These are phyloP conservation scores for Artibeus lituratus DNA, from an alignment of 2,797 vertebrate genomes.

Conservation along the genomic window DNA sequence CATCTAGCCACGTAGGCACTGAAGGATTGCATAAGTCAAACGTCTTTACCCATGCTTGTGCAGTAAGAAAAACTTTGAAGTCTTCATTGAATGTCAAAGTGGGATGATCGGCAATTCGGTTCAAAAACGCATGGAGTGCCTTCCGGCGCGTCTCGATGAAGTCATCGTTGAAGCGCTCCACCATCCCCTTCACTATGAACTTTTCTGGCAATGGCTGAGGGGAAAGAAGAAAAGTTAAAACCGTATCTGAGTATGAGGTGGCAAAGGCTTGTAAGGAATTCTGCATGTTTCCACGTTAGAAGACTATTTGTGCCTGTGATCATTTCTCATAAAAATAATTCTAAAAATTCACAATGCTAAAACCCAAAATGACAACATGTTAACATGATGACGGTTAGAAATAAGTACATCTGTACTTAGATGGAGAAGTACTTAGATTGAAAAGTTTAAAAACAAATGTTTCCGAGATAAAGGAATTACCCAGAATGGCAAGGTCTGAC, in stretches of 20 bases:
- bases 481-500: background rate
- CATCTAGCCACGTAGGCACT: background rate
- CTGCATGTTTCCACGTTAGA: background rate
- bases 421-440: background rate
- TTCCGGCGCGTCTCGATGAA: slow-evolving; percentile 95
- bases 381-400: background rate
- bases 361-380: background rate
- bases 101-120: slow-evolving; percentile 92
- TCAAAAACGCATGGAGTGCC: slow-evolving; percentile 94
- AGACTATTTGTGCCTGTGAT: background rate
- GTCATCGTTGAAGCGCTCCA: slow-evolving; percentile 95
- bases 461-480: background rate
- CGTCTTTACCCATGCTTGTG: slow-evolving; percentile 85
- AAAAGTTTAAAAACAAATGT: background rate
- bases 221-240: background rate
- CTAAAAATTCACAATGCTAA: background rate
- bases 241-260: background rate
- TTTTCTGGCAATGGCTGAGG: slow-evolving; percentile 96
- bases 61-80: slow-evolving; percentile 95
- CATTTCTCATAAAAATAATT: background rate
- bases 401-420: background rate
- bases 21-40: slow-evolving; percentile 49
- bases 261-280: background rate
- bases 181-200: slow-evolving; percentile 97
- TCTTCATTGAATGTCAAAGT: slow-evolving; percentile 93